A percentile compares a stretch with the other conserved stretches of the same genome.
Evolutionary conservation across 2,888 invertebrate species (phyloP).

Genomic region (Harpalus rubripes): DNA sequence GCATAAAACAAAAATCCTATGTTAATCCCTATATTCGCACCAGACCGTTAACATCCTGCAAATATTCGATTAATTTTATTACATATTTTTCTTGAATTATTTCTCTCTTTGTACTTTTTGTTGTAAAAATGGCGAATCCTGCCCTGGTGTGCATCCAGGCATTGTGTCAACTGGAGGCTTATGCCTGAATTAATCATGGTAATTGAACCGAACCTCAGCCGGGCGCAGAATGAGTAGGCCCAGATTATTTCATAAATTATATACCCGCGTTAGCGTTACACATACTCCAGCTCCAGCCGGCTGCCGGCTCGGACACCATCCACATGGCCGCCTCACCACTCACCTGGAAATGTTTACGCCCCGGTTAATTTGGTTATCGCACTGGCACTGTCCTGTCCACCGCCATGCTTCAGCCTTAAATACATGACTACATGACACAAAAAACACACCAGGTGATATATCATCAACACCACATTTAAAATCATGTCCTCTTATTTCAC

Average conservation of each 20-base stretch:
- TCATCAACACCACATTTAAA: no score
- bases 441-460: no score
- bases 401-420: background rate
- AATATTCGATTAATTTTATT: no score
- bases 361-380: constrained; percentile 42
- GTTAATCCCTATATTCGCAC: no score
- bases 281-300: background rate
- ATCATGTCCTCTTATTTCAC: no score
- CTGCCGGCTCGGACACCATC: background rate
- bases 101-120: no score
- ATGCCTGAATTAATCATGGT: constrained; percentile 74
- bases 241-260: constrained; percentile 58
- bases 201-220: constrained; percentile 73
- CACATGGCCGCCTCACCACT: background rate
- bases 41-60: no score
- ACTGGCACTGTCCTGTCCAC: constrained; percentile 39
- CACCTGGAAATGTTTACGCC: constrained; percentile 41
- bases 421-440: no score
- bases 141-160: constrained; percentile 68
- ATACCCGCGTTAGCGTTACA: constrained; percentile 9
- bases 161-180: constrained; percentile 72
- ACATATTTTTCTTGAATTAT: no score
- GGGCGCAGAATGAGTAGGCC: constrained; percentile 48
- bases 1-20: no score
- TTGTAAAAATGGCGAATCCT: background rate